These are phyloP conservation scores for Leptopilina myrica DNA, from an alignment of 2,888 invertebrate genomes.

Conservation along the genomic window DNA sequence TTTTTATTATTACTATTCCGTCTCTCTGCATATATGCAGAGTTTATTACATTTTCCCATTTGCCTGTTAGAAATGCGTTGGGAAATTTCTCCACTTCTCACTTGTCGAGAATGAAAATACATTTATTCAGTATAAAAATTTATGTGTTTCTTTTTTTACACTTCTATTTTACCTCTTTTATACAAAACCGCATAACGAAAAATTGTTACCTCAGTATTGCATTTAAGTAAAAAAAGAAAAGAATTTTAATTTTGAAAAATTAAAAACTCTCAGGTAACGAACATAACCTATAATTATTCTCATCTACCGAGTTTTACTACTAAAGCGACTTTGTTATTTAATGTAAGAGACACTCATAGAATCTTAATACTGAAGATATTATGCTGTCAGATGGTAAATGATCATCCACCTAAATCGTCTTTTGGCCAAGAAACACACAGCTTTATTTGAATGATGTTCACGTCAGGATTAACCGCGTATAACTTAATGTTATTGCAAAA, in stretches of 20 bases:
- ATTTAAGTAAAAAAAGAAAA: too few species aligned
- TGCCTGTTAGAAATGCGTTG: slow-evolving; percentile 7
- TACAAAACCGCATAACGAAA: too few species aligned
- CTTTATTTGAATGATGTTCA: slow-evolving; percentile 21
- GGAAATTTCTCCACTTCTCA: not conserved
- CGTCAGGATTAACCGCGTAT: slow-evolving; percentile 16
- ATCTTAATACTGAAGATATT: not conserved
- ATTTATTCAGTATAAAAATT: slow-evolving; percentile 6
- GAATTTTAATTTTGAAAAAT: too few species aligned
- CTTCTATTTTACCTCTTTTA: too few species aligned
- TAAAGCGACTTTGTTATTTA: not conserved
- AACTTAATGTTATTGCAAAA: slow-evolving; percentile 34
- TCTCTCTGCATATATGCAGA: slow-evolving; percentile 1
- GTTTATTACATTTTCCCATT: slow-evolving; percentile 15
- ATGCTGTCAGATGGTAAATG: slow-evolving; percentile 9
- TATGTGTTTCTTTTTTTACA: not conserved
- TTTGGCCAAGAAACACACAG: slow-evolving; percentile 1
- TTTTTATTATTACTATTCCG: not conserved
- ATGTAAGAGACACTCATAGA: not conserved
- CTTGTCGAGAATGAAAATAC: slow-evolving; percentile 8
- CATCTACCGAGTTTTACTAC: not conserved
- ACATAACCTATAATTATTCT: too few species aligned
- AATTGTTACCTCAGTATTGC: too few species aligned
- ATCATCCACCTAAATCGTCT: not conserved
- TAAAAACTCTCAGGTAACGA: too few species aligned